Percentiles rank a stretch among this genome's conserved stretches.
These are phyloP conservation scores for Platyscapa corneri DNA, from an alignment of 1,140 invertebrate genomes.

Conservation along the genomic window DNA sequence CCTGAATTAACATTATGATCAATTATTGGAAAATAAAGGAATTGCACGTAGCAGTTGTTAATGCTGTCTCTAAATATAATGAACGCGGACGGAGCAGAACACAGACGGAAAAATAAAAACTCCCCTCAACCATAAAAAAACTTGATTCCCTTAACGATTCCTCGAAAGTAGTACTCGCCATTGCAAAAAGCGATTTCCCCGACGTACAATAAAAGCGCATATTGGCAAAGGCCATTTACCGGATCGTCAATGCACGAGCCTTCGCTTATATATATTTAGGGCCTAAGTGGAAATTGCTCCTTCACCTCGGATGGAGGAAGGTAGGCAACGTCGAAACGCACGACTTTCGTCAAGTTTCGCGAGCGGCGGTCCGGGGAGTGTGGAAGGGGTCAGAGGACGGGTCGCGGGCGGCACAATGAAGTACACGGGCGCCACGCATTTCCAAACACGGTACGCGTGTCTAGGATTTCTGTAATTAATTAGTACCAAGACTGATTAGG, in stretches of 20 bases:
- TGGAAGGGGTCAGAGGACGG: no score
- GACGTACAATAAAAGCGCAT: conserved; percentile 9
- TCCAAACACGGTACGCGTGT: conserved; percentile 42
- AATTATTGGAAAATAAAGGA: no score
- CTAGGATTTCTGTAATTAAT: conserved; percentile 58
- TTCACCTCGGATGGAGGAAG: not conserved
- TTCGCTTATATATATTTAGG: no score
- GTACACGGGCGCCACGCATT: not conserved
- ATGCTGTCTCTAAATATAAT: not conserved
- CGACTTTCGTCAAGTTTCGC: conserved; percentile 28
- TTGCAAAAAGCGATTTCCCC: conserved; percentile 8
- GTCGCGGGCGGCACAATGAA: conserved; percentile 20
- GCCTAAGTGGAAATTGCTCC: conserved; percentile 1
- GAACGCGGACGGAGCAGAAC: not conserved
- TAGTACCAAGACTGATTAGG: conserved; percentile 59
- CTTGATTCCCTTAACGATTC: no score
- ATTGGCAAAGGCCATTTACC: conserved; percentile 13
- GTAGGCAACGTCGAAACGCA: not conserved
- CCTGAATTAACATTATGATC: no score
- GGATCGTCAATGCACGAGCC: not conserved
- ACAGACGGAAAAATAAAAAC: not conserved
- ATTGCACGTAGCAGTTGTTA: no score
- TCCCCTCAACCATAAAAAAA: not conserved
- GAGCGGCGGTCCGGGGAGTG: not conserved
- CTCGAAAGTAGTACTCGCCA: not conserved